Conservation (phyloP, 2,797 vertebrate genomes). For the Gadopsis bispinosus region DNA sequence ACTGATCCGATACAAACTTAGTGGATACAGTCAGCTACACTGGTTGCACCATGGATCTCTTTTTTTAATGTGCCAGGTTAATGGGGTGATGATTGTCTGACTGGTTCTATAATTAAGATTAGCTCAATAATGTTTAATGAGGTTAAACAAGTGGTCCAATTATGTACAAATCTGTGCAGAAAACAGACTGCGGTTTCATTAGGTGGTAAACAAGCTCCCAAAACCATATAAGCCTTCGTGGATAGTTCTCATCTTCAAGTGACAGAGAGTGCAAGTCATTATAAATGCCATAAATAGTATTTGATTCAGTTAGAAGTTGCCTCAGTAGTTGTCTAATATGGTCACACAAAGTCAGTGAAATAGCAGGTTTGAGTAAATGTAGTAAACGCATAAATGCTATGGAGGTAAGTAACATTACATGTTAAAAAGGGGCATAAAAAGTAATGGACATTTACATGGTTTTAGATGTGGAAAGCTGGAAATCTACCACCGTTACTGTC, state of each 20-base stretch:
- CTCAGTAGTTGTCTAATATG: not conserved
- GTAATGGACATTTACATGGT: not conserved
- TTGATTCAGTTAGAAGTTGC: not conserved
- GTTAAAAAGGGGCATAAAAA: not conserved
- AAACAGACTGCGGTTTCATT: not conserved
- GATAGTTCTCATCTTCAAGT: no score
- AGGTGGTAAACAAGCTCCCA: not conserved
- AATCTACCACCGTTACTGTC: not conserved
- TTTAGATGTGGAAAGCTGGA: not conserved
- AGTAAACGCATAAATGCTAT: not conserved
- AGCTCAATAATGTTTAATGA: not conserved
- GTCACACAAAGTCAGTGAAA: not conserved
- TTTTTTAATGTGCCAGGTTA: not conserved
- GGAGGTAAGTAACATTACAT: not conserved
- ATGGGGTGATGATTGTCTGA: not conserved
- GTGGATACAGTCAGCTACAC: conserved; percentile 14
- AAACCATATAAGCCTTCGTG: not conserved
- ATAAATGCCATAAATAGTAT: not conserved
- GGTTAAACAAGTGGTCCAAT: not conserved
- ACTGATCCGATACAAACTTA: conserved; percentile 3
- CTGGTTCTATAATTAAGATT: not conserved
- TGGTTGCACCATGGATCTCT: not conserved
- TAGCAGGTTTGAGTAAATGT: not conserved
- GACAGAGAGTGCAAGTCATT: not conserved
- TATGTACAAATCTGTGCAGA: not conserved